A percentile compares a stretch with the other conserved stretches of the same genome.
phyloP scores from a whole-genome alignment of 2,888 invertebrate genomes.

The Oligia fasciuncula region DNA sequence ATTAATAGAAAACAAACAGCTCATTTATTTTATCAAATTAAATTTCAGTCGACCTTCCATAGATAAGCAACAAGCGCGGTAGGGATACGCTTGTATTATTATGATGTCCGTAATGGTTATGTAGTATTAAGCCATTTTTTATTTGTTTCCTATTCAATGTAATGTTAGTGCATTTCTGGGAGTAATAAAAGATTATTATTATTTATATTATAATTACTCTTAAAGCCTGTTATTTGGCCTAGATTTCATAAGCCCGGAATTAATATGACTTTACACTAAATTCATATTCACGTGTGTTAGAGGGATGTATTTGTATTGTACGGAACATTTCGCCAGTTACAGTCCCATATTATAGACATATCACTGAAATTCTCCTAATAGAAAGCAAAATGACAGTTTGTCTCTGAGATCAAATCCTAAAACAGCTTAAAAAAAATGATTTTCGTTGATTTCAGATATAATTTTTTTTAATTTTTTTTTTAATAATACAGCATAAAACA shows the following conservation, averaged over 20 bases:
- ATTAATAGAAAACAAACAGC: too few species aligned
- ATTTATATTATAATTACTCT: too few species aligned
- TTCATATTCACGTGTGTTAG: neutral
- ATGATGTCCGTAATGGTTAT: slow-evolving; percentile 2
- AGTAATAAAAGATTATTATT: too few species aligned
- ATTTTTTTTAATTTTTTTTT: too few species aligned
- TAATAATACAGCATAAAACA: neutral
- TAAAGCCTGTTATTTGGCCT: slow-evolving; percentile 1
- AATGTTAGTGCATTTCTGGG: too few species aligned
- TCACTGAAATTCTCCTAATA: neutral
- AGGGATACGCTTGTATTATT: neutral
- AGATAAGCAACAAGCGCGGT: slow-evolving; percentile 11
- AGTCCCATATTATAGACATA: too few species aligned
- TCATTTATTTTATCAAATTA: too few species aligned
- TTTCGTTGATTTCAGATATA: neutral
- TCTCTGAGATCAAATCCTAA: neutral
- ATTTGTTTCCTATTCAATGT: too few species aligned
- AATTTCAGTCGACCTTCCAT: slow-evolving; percentile 9
- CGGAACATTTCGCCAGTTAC: too few species aligned
- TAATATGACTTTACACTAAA: neutral
- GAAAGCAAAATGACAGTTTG: too few species aligned
- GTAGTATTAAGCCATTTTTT: too few species aligned
- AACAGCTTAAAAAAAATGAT: neutral
- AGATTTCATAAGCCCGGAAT: neutral
- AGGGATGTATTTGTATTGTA: too few species aligned